phyloP scores from a whole-genome alignment of 1,140 invertebrate genomes.

The Trichonephila inaurata region DNA sequence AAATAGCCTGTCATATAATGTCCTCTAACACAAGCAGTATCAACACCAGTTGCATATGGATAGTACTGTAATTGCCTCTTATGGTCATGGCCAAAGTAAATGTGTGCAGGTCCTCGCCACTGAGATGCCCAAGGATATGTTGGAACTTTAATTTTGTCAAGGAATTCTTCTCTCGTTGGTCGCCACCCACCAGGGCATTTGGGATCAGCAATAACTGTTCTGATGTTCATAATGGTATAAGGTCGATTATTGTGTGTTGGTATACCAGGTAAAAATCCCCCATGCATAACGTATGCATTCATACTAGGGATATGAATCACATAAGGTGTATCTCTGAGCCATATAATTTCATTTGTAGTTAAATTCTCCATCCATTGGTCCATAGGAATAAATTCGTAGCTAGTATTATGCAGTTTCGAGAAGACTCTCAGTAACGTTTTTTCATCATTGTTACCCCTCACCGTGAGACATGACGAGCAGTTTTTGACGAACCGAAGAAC shows the following conservation, averaged over 20 bases:
- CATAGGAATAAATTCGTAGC: constrained; percentile 57
- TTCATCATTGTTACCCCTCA: constrained; percentile 78
- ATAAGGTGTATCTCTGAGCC: constrained; percentile 80
- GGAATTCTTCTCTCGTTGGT: constrained; percentile 68
- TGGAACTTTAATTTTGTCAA: constrained; percentile 76
- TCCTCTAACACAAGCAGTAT: constrained; percentile 81
- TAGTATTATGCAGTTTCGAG: constrained; percentile 74
- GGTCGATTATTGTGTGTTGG: constrained; percentile 78
- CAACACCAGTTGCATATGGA: constrained; percentile 80
- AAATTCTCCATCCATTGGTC: constrained; percentile 79
- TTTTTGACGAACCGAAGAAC: constrained; percentile 78
- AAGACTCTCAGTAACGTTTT: constrained; percentile 71
- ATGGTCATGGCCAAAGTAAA: constrained; percentile 82
- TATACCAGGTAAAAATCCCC: constrained; percentile 80
- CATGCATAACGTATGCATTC: constrained; percentile 80
- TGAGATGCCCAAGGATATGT: constrained; percentile 79
- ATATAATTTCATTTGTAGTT: constrained; percentile 79
- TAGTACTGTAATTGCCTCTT: constrained; percentile 78
- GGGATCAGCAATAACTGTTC: constrained; percentile 79
- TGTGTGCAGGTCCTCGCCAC: constrained; percentile 81
- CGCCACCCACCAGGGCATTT: constrained; percentile 56
- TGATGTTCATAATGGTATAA: constrained; percentile 80
- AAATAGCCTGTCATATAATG: constrained; percentile 77
- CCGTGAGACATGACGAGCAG: constrained; percentile 26
- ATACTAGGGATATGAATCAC: constrained; percentile 80